Conservation (phyloP, 1,140 invertebrate species). For the Atta colombica region DNA sequence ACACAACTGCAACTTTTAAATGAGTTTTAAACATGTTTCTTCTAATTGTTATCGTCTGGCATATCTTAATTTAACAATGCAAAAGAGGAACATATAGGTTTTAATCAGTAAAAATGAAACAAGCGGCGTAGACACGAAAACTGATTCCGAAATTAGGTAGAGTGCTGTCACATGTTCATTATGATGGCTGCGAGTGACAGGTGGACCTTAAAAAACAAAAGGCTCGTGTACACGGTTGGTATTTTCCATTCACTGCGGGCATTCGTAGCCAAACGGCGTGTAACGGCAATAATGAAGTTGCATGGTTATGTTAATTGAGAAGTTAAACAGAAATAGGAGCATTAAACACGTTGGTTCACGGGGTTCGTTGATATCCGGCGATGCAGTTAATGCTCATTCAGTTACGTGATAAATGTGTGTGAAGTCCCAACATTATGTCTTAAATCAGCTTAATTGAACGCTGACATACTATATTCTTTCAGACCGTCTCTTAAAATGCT, state of each 20-base stretch:
- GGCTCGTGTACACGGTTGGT: conserved; percentile 59
- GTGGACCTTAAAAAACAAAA: conserved; percentile 72
- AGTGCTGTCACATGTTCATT: conserved; percentile 65
- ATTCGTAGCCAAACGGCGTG: conserved; percentile 64
- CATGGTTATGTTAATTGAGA: conserved; percentile 84
- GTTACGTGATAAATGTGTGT: conserved; percentile 80
- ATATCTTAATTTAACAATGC: conserved; percentile 3
- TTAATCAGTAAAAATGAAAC: conserved; percentile 18
- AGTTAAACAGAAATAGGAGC: conserved; percentile 85
- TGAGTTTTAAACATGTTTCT: conserved; percentile 1
- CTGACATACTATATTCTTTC: conserved; percentile 41
- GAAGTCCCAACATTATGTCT: conserved; percentile 77
- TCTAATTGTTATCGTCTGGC: conserved; percentile 29
- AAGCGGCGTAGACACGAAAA: conserved; percentile 3
- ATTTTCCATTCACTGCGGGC: conserved; percentile 74
- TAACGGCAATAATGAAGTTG: conserved; percentile 81
- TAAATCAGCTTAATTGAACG: conserved; percentile 80
- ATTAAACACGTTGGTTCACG: conserved; percentile 76
- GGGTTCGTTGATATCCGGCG: conserved; percentile 79
- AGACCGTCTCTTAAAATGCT: conserved; percentile 4
- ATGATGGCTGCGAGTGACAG: conserved; percentile 61
- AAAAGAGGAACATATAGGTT: not conserved
- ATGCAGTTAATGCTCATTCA: conserved; percentile 79
- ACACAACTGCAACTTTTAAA: not conserved
- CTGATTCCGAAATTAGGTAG: conserved; percentile 46